A percentile compares a stretch with the other conserved stretches of the same genome.
Conservation (phyloP, 2,113 vertebrate species). For the Camelus bactrianus region DNA sequence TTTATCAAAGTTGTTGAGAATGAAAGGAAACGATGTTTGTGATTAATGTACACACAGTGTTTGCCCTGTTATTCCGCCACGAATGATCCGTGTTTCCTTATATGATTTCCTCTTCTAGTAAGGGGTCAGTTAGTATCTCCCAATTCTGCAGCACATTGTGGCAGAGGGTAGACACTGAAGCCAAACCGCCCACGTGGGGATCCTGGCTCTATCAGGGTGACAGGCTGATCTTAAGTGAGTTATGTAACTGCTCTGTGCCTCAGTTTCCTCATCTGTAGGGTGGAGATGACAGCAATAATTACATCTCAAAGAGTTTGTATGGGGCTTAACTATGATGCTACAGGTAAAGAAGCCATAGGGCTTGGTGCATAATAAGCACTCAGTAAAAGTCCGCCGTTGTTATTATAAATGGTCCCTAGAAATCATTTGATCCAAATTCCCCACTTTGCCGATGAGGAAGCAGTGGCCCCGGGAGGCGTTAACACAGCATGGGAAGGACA, state of each 20-base stretch:
- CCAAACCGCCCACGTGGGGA: fast-evolving
- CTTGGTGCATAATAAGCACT: not conserved
- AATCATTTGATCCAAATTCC: not conserved
- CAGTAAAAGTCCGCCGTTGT: not conserved
- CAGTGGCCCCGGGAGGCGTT: not conserved
- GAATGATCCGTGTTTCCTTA: not conserved
- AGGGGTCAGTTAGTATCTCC: not conserved
- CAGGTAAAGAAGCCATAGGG: not conserved
- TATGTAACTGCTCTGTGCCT: not conserved
- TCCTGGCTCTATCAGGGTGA: not conserved
- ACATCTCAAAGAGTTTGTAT: not conserved
- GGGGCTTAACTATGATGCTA: not conserved
- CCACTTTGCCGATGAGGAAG: not conserved
- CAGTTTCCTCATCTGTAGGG: not conserved
- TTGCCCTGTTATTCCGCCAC: not conserved
- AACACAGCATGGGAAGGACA: not conserved
- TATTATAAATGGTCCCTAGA: not conserved
- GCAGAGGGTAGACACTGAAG: not conserved
- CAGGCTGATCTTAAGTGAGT: not conserved
- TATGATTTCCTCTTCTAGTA: not conserved
- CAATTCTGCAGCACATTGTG: not conserved
- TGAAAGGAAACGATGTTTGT: not conserved
- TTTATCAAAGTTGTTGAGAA: not conserved
- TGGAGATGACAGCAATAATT: not conserved
- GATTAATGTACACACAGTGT: not conserved